These are phyloP conservation scores for Planococcus citri DNA, from an alignment of 1,140 invertebrate species.

Conservation along the genomic window DNA sequence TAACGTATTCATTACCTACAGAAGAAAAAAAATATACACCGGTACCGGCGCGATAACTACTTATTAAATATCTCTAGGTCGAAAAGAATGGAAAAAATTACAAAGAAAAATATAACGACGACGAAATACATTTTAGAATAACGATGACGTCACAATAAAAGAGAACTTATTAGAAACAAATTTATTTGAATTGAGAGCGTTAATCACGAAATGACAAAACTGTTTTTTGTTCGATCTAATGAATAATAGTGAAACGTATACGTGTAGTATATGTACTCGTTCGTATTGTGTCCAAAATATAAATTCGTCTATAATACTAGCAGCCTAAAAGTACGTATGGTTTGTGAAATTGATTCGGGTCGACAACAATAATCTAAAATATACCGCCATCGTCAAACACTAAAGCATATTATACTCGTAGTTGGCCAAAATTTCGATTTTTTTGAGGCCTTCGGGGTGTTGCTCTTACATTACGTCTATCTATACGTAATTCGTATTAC, in stretches of 20 bases:
- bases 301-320: no score
- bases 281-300: no score
- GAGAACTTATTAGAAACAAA: conserved; percentile 4
- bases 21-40: not conserved
- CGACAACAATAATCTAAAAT: no score
- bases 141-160: not conserved
- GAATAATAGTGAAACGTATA: not conserved
- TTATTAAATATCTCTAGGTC: conserved; percentile 3
- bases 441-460: no score
- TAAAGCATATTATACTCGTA: no score
- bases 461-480: no score
- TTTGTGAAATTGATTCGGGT: no score
- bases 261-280: no score
- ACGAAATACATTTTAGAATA: not conserved
- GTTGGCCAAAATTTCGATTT: no score
- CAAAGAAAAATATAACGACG: not conserved
- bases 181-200: conserved; percentile 3
- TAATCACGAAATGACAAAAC: conserved; percentile 7
- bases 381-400: no score
- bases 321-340: no score
- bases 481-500: no score
- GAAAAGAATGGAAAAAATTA: not conserved
- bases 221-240: not conserved
- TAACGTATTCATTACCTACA: not conserved
- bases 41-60: not conserved